phyloP scores from a whole-genome alignment of 2,797 vertebrate species.

The Emys orbicularis region DNA sequence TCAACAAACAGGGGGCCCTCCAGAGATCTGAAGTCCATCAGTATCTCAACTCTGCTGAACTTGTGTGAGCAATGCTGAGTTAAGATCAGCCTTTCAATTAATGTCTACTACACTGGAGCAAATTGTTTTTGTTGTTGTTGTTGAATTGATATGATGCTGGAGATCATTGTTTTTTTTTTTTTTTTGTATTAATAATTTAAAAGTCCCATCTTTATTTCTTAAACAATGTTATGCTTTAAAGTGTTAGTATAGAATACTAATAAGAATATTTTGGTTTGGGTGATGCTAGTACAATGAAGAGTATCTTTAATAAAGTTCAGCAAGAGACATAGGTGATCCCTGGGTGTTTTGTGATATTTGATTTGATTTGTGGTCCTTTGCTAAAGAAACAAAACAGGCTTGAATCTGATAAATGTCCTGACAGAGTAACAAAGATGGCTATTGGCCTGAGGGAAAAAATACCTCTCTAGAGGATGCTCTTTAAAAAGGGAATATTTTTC shows the following conservation, averaged over 20 bases:
- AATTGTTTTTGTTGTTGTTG: conserved; percentile 3
- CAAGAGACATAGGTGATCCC: conserved; percentile 15
- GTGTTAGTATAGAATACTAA: conserved; percentile 2
- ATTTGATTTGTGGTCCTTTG: conserved; percentile 47
- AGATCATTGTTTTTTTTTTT: background rate
- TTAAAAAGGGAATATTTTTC: conserved; percentile 50
- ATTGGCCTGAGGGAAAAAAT: conserved; percentile 43
- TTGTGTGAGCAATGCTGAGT: conserved; percentile 49
- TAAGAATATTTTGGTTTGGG: background rate
- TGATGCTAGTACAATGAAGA: background rate
- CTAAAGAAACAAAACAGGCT: conserved; percentile 52
- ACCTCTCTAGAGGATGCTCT: background rate
- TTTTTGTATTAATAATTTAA: conserved; percentile 58
- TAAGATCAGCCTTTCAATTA: conserved; percentile 71
- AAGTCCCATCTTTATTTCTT: conserved; percentile 15
- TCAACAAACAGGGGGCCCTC: conserved; percentile 51
- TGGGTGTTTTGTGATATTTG: conserved; percentile 56
- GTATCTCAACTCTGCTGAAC: conserved; percentile 53
- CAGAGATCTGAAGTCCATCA: conserved; percentile 45
- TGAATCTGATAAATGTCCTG: conserved; percentile 41
- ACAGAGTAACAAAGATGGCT: conserved; percentile 24
- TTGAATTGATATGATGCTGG: conserved; percentile 48
- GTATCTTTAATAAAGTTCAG: conserved; percentile 28
- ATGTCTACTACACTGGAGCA: conserved; percentile 9
- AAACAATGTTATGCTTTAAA: conserved; percentile 9